These are phyloP conservation scores for Cheilosia impressa DNA, from an alignment of 2,888 invertebrate genomes.

Conservation along the genomic window DNA sequence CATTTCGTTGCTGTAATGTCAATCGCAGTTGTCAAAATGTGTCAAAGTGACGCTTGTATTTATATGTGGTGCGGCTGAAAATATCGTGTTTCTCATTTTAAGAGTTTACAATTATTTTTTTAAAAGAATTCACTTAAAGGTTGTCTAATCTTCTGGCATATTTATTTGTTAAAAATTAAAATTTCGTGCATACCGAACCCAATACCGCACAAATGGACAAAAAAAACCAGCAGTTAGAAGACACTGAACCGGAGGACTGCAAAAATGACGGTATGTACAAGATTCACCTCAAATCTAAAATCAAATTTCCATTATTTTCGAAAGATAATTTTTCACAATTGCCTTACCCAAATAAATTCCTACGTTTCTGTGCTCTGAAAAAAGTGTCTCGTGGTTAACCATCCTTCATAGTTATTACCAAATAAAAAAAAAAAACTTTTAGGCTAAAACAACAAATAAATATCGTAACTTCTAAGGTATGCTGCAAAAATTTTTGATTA, in stretches of 20 bases:
- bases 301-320: not conserved
- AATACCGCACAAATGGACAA: not conserved
- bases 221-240: not conserved
- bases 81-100: not conserved
- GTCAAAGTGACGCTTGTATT: not conserved
- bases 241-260: not conserved
- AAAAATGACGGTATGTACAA: not conserved
- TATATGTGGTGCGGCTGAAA: not conserved
- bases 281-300: too few relatives aligned
- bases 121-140: not conserved
- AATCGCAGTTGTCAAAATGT: not conserved
- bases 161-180: not conserved
- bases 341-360: slow-evolving; percentile 8
- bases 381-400: slow-evolving; percentile 49
- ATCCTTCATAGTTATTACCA: slow-evolving; percentile 17
- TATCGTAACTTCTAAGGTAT: slow-evolving; percentile 65
- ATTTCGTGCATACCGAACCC: not conserved
- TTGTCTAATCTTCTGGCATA: not conserved
- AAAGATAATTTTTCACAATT: slow-evolving; percentile 10
- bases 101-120: not conserved
- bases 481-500: slow-evolving; percentile 53
- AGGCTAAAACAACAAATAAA: slow-evolving; percentile 62
- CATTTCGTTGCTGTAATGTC: too few relatives aligned
- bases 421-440: slow-evolving; percentile 43
- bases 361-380: slow-evolving; percentile 27